phyloP scores from a whole-genome alignment of 2,113 vertebrate species.

The Notarius quadriscutis region DNA sequence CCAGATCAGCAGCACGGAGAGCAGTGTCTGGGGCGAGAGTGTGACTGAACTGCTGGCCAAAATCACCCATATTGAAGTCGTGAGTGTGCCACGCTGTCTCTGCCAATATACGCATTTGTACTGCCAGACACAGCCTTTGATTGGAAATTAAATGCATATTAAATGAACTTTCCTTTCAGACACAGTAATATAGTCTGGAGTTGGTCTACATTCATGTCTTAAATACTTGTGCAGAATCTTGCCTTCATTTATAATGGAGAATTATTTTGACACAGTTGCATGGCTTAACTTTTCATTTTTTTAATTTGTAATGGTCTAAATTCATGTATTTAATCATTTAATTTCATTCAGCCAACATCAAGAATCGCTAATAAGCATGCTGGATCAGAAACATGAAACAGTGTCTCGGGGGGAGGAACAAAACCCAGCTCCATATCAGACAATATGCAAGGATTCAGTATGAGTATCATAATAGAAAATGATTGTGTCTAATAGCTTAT shows the following conservation, averaged over 20 bases:
- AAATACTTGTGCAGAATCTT: neutral
- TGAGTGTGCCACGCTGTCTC: slow-evolving; percentile 69
- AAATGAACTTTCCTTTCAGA: neutral
- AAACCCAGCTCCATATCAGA: no score
- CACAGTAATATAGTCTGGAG: neutral
- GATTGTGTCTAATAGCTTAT: neutral
- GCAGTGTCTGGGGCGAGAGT: slow-evolving; percentile 75
- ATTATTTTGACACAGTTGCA: neutral
- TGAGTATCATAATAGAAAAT: neutral
- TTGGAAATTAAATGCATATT: neutral
- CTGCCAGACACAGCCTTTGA: neutral
- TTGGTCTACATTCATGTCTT: neutral
- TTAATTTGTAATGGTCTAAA: neutral
- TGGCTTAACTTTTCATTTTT: neutral
- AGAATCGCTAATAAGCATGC: neutral
- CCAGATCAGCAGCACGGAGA: slow-evolving; percentile 82
- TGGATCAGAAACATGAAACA: neutral
- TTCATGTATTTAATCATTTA: neutral
- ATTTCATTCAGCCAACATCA: neutral
- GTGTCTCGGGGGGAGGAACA: no score
- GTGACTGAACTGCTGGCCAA: slow-evolving; percentile 90
- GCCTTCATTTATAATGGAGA: neutral
- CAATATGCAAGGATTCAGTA: neutral
- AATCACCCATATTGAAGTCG: slow-evolving; percentile 96
- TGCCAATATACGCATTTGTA: neutral